Evolutionary conservation across 2,888 invertebrate species (phyloP), one percentile per base, ranked within the genome.

Genomic region (Trissolcus brochymenae): DNA sequence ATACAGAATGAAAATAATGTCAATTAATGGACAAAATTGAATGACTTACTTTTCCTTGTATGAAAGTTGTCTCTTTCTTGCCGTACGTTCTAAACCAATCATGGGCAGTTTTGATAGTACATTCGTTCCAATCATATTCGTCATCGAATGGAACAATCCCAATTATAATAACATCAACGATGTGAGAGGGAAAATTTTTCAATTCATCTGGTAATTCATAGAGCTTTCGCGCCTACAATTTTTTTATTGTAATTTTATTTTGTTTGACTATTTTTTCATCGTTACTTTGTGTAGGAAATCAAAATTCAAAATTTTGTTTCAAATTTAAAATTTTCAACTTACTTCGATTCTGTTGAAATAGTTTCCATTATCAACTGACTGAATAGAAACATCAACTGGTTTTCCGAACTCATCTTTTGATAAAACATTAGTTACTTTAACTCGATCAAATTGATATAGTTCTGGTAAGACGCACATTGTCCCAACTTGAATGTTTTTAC

Each of bases 301-400:
- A n/a, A n/a, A n/a, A n/a, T n/a, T n/a, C n/a, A n/a, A n/a, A n/a
- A n/a, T n/a, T n/a, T n/a, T 16, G 3, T 46, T 46, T 46, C 14
- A 2, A 14, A 16, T 46, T 46, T 6, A 14, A 14, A 46, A 14
- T 46, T 46, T 46, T 14, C 16, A 41, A 43, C 60, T 65, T 59
- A 76, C 76, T 40, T 50, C 55, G 9, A 61, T 56, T 21, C 19
- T 25, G 3, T 25, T 3, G 2, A 57, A 4, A 11, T 80, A 59
- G 57, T 85, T 89, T 43, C 93, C 93, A 81, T 91, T 91, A 79
- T 94, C 94, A 13, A 94, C 89, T 29, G 93, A 89, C 76, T 91
- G 91, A 4, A 94, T 88, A 59, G 90, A 81, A 0, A 92, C 86
- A 4, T 35, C 35, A 62, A 51, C 40, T 74, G 65, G 82, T 61